A percentile compares a stretch with the other conserved stretches of the same genome.
Evolutionary conservation across 2,888 invertebrate species (phyloP).

Genomic region (Polymixis lichenea): DNA sequence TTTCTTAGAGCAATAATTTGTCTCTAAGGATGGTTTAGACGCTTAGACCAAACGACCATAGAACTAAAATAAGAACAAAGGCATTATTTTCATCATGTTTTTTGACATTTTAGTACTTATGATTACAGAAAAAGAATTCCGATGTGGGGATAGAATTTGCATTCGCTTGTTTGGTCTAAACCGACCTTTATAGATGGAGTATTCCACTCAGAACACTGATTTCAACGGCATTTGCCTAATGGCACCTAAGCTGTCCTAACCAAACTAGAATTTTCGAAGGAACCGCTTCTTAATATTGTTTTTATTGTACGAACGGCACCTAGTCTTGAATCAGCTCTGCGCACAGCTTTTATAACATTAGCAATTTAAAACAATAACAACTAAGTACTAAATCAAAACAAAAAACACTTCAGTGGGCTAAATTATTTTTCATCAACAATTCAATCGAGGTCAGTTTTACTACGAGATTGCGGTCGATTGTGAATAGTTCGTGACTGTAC

Average conservation of each 20-base stretch:
- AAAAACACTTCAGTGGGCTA: neutral
- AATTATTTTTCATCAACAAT: conserved; percentile 45
- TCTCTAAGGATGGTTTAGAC: neutral
- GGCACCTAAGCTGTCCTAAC: neutral
- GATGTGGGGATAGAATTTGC: neutral
- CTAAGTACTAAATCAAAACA: conserved; percentile 27
- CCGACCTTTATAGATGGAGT: neutral
- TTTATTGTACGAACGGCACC: neutral
- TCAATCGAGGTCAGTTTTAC: conserved; percentile 68
- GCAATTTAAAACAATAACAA: neutral
- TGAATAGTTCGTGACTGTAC: conserved; percentile 76
- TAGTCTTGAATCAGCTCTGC: neutral
- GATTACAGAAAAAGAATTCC: neutral
- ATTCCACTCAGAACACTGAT: neutral
- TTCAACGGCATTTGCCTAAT: neutral
- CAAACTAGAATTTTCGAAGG: neutral
- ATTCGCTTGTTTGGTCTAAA: neutral
- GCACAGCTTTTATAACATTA: neutral
- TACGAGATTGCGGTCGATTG: conserved; percentile 67
- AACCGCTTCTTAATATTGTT: neutral
- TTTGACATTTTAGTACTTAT: neutral
- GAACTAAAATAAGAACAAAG: neutral
- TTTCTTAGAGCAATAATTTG: neutral
- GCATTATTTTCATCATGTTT: neutral
- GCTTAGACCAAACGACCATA: neutral